Percentiles rank a stretch among this genome's conserved stretches.
These are phyloP conservation scores for Ichneumon xanthorius DNA, from an alignment of 2,888 invertebrate species.

Conservation along the genomic window DNA sequence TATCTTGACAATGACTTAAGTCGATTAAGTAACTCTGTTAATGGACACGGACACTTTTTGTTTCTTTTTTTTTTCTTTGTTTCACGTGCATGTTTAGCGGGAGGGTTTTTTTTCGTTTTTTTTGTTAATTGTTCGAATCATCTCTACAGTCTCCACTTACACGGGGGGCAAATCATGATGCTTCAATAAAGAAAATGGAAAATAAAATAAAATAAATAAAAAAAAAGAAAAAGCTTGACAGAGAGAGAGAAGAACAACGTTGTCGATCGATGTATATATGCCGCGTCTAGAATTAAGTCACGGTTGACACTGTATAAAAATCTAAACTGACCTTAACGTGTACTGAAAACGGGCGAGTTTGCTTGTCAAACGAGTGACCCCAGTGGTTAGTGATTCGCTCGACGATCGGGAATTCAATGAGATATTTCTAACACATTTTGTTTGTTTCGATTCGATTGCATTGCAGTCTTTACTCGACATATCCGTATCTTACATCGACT, in stretches of 20 bases:
- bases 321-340: constrained; percentile 82
- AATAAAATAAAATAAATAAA: constrained; percentile 46
- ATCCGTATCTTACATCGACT: not conserved
- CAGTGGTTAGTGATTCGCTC: not conserved
- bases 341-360: constrained; percentile 79
- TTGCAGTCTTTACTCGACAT: constrained; percentile 13
- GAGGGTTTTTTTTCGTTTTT: constrained; percentile 27
- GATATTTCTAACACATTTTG: constrained; percentile 27
- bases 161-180: constrained; percentile 10
- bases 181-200: constrained; percentile 40
- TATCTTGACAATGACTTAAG: constrained; percentile 80
- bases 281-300: constrained; percentile 68
- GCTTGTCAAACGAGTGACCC: constrained; percentile 56
- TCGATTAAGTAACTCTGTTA: constrained; percentile 81
- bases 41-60: constrained; percentile 76
- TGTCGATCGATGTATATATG: constrained; percentile 64
- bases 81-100: constrained; percentile 33
- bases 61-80: constrained; percentile 45
- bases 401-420: constrained; percentile 24
- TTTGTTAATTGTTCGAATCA: constrained; percentile 41
- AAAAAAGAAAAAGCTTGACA: constrained; percentile 35
- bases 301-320: constrained; percentile 81
- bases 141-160: constrained; percentile 51
- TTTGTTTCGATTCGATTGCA: constrained; percentile 24
- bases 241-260: constrained; percentile 46